Evolutionary conservation across 1,140 invertebrate species (phyloP), one percentile per base, ranked within the genome.

Genomic region (Planococcus citri): DNA sequence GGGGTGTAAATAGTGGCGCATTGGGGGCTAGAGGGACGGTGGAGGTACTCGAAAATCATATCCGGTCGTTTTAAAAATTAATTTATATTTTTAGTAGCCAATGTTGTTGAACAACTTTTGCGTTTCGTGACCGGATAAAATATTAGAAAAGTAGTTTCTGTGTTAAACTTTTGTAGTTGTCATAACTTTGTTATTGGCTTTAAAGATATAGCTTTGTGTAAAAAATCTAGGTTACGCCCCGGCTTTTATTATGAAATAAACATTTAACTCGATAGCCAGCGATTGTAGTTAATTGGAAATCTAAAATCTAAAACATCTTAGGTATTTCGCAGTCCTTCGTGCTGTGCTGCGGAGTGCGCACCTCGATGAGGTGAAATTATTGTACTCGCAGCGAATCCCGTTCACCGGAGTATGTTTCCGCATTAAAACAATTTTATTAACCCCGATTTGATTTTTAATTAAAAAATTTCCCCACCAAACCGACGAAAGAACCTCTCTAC

Each of bases 181-280:
- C 60, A 64, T 64, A 64, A 64, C 60, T 64, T 64, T 27, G 60
- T 64, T 64, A 64, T 64, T 64, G 60, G 21, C 60, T 64, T 64
- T 27, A 64, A 64, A 64, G 25, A 64, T 64, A 64, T 64, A 25
- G 60, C 60, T 17, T 51, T 51, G 41, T 20, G 41, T 51, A 25
- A 24, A 64, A 64, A 64, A 64, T 64, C 60, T 64, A 64, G 60
- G 60, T 64, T 64, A 64, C 60, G 21, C 60, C 60, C 60, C 10
- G 21, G 60, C 60, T 64, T 64, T 64, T 64, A 64, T 64, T 64
- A 64, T 64, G 60, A 64, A 64, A 64, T 64, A 64, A 64, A 64
- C 60, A 64, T 64, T 64, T 25, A 64, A 64, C 10, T 24, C 60
- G 60, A 64, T 64, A 10, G 60, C 24, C 17, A 10, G 22, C 60